Conservation (phyloP, 2,113 vertebrate species). For the Clarias macrocephalus region DNA sequence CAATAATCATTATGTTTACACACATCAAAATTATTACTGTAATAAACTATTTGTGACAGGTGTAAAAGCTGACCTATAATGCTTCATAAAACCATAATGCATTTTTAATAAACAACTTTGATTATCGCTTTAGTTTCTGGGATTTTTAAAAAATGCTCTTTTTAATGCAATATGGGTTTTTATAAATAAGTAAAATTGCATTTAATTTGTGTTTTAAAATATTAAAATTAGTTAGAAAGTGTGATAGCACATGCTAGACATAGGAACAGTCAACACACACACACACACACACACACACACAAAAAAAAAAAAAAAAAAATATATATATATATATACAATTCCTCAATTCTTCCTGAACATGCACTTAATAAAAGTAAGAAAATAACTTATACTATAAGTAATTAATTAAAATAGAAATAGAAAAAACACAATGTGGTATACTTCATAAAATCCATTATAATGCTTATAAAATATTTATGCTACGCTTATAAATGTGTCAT, state of each 20-base stretch:
- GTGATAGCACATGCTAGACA: too few species aligned
- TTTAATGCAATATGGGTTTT: too few species aligned
- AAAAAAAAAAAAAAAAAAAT: too few species aligned
- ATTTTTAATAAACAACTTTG: not conserved
- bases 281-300: too few species aligned
- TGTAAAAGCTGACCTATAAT: not conserved
- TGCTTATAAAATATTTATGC: not conserved
- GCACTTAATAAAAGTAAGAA: conserved; percentile 44
- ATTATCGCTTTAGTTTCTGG: not conserved
- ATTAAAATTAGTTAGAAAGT: too few species aligned
- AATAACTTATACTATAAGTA: too few species aligned
- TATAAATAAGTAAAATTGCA: too few species aligned
- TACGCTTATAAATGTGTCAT: not conserved
- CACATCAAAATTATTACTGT: not conserved
- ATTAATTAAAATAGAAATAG: conserved; percentile 66
- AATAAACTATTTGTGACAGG: not conserved
- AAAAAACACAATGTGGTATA: conserved; percentile 31
- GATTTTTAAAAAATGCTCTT: not conserved
- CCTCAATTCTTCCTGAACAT: not conserved
- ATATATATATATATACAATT: too few species aligned
- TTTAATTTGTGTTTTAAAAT: too few species aligned
- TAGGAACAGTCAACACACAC: not conserved
- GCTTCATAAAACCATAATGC: not conserved
- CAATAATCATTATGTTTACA: not conserved
- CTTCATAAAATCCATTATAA: not conserved